Conservation (phyloP, 2,113 vertebrate species). For the Podilymbus podiceps region DNA sequence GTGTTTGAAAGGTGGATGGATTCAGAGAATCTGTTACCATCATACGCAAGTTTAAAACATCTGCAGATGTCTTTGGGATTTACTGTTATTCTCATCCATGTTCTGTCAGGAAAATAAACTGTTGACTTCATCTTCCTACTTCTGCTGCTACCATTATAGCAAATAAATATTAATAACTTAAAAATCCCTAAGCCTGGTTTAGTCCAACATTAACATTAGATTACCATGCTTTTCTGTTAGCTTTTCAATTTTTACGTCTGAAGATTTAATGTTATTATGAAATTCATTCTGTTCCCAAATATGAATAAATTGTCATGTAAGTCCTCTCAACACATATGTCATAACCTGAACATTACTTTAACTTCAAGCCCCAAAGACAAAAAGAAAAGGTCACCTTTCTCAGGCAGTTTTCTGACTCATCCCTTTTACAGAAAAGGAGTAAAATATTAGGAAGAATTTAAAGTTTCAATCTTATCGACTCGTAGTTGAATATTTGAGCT, state of each 20-base stretch:
- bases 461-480: background rate
- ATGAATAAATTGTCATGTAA: background rate
- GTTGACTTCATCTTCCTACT: background rate
- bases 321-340: background rate
- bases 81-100: background rate
- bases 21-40: background rate
- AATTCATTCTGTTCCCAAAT: background rate
- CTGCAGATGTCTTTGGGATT: background rate
- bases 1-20: background rate
- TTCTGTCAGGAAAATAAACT: background rate
- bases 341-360: background rate
- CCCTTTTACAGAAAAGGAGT: background rate
- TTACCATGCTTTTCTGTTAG: background rate
- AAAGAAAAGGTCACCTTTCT: background rate
- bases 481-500: background rate
- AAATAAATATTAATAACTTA: slow-evolving; percentile 6
- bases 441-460: background rate
- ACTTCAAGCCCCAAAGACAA: background rate
- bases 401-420: background rate
- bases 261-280: background rate
- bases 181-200: background rate
- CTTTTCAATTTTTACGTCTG: slow-evolving; percentile 10
- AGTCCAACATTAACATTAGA: background rate
- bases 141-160: background rate
- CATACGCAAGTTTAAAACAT: background rate